Evolutionary conservation across 2,113 vertebrate genomes (phyloP).

Genomic region (Carassius auratus): DNA sequence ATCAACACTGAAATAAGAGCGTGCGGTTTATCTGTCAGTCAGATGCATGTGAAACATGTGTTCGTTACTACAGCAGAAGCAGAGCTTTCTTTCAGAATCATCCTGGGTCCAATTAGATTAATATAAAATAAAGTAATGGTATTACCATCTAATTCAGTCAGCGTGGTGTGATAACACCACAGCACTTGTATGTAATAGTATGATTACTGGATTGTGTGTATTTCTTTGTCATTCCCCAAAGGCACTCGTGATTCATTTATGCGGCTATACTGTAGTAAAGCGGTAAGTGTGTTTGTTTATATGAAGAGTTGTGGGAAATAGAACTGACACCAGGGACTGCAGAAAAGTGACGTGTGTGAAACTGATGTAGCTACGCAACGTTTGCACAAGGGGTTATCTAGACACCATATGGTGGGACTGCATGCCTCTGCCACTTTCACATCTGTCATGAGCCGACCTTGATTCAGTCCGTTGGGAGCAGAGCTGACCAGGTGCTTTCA

Average conservation of each 20-base stretch:
- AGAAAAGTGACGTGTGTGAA: not conserved
- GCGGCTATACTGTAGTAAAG: not conserved
- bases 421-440: conserved; percentile 20
- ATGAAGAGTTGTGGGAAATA: not conserved
- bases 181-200: not conserved
- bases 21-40: too few species aligned
- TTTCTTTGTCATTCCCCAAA: not conserved
- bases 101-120: too few species aligned
- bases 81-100: too few species aligned
- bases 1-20: too few species aligned
- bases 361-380: not conserved
- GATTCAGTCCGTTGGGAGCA: conserved; percentile 13
- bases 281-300: not conserved
- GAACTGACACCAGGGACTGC: not conserved
- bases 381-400: conserved; percentile 10
- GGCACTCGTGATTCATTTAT: not conserved
- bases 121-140: not conserved
- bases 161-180: not conserved
- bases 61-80: too few species aligned
- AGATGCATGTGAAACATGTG: too few species aligned
- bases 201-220: not conserved
- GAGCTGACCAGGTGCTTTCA: conserved; percentile 29
- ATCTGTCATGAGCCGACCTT: conserved; percentile 20
- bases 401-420: conserved; percentile 32
- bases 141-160: not conserved